phyloP scores from a whole-genome alignment of 2,797 vertebrate species.

The Anisognathus igniventris region DNA sequence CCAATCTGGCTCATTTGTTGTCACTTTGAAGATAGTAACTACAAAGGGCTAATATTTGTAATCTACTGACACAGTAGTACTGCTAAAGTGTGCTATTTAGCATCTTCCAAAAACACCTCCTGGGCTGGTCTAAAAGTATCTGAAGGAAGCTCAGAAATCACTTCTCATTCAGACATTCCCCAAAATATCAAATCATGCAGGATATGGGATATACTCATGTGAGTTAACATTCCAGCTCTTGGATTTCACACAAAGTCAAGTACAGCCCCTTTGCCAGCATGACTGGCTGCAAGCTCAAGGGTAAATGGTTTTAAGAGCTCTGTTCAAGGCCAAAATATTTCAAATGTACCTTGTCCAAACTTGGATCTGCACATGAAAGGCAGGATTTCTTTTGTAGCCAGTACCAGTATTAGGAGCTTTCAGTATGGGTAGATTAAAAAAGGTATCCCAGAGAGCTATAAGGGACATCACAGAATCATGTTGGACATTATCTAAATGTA shows the following conservation, averaged over 20 bases:
- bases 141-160: not conserved
- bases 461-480: not conserved
- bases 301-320: not conserved
- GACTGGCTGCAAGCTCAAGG: not conserved
- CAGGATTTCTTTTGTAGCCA: not conserved
- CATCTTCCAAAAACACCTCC: constrained; percentile 7
- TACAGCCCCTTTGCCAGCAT: not conserved
- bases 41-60: constrained; percentile 36
- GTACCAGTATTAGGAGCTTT: not conserved
- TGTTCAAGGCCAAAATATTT: not conserved
- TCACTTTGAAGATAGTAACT: not conserved
- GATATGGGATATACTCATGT: not conserved
- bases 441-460: not conserved
- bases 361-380: not conserved
- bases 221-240: not conserved
- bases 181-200: not conserved
- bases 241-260: not conserved
- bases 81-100: not conserved
- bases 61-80: not conserved
- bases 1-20: not conserved
- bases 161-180: not conserved
- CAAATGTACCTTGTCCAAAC: not conserved
- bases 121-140: not conserved
- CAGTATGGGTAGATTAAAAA: not conserved
- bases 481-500: not conserved